Percentiles rank a stretch among this genome's conserved stretches.
Evolutionary conservation across 2,113 vertebrate genomes (phyloP).

Genomic region (Dasyornis broadbenti): DNA sequence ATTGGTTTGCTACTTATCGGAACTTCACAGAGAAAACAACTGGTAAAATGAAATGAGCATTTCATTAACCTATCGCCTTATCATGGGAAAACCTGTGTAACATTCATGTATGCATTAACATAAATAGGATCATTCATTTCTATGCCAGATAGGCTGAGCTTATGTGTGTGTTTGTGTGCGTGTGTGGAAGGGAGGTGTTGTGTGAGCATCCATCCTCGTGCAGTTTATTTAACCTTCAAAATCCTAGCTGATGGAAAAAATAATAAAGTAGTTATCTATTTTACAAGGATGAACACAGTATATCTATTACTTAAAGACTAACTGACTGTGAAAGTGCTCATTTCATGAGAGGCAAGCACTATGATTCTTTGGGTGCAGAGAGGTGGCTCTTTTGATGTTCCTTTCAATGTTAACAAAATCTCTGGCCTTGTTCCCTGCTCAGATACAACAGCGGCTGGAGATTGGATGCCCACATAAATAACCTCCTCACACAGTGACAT

Average conservation of each 20-base stretch:
- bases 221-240: constrained; percentile 99
- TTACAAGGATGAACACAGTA: constrained; percentile 99
- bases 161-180: constrained; percentile 70
- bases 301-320: constrained; percentile 99
- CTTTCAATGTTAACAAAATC: constrained; percentile 99
- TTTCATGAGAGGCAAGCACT: constrained; percentile 85
- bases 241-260: constrained; percentile 95
- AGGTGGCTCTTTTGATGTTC: constrained; percentile 93
- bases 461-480: constrained; percentile 99
- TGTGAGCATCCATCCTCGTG: constrained; percentile 85
- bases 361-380: constrained; percentile 85
- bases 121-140: constrained; percentile 99
- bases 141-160: constrained; percentile 87
- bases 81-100: constrained; percentile 99
- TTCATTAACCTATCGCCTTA: constrained; percentile 99
- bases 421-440: constrained; percentile 95
- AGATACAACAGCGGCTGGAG: constrained; percentile 96
- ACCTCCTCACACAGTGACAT: constrained; percentile 94
- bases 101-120: constrained; percentile 99
- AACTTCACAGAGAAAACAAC: constrained; percentile 99
- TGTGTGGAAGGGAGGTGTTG: constrained; percentile 62
- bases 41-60: constrained; percentile 99
- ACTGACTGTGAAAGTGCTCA: constrained; percentile 97
- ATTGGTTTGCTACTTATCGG: constrained; percentile 99
- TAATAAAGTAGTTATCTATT: constrained; percentile 99